Base-by-base conservation (phyloP, 2,113 vertebrate genomes). In the Tretioscincus oriximinensis region DNA sequence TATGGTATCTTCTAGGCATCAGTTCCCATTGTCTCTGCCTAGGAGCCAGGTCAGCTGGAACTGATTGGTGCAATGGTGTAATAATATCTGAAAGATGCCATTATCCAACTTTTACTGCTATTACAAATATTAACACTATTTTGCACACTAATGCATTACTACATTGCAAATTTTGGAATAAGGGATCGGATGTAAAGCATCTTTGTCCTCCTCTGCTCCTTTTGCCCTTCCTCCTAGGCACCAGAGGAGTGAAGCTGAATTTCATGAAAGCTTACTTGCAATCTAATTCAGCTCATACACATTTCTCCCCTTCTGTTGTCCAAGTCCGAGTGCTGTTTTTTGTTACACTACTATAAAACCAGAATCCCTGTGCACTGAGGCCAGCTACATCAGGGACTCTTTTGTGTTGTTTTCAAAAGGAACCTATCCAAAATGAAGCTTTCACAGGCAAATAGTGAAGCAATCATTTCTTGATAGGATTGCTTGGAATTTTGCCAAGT, bases 341-440 rank as follows among this genome's bases (percentile, higher is more conserved):
- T 41, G 67, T 69, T 70, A 70, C 35, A 70, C 21, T 41, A 70
- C 41, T 21, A 47, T 70, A 70, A 66, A 29, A 66, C 11, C 65
- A 66, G 28, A 66, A 66, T 66, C 16, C 65, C 65, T 66, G n/a
- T n/a, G 29, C n/a, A 66, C 18, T 66, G 65, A 70, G 89, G 84
- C 87, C 90, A 84, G 77, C 89, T 77, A 75, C 73, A 86, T 78
- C 78, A 45, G 49, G 14, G 54, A 14, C 14, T 58, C 4, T 58
- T 16, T 14, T 58, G 54, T 58, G 54, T 18, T 24, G 8, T 71
- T 58, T 75, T 71, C 85, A 67, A 75, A 24, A 85, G 61, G 82
- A 83, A 29, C 65, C 16, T 66, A 31, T 66, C 65, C 65, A 31
- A 31, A 66, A 66, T 18, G 65, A 29, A 66, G 65, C 7, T 66